Evolutionary conservation across 2,113 vertebrate species (phyloP).

Genomic region (Morone saxatilis): DNA sequence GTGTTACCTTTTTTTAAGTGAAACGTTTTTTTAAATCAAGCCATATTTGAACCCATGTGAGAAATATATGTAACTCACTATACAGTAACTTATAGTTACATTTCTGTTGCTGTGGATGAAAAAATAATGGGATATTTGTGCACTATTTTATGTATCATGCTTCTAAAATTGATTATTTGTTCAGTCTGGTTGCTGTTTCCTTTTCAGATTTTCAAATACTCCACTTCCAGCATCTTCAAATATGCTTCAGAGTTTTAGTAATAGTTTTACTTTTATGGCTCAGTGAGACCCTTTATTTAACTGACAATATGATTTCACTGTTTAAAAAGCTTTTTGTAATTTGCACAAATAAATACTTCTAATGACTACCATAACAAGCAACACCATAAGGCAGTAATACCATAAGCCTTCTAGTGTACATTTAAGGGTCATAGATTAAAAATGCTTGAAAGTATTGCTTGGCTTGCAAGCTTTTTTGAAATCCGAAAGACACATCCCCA

Average conservation of each 20-base stretch:
- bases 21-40: neutral
- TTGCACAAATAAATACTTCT: neutral
- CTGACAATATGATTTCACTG: neutral
- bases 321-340: neutral
- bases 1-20: no score
- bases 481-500: constrained; percentile 36
- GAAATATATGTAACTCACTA: neutral
- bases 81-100: neutral
- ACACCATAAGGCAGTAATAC: neutral
- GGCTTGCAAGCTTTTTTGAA: constrained; percentile 16
- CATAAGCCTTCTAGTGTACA: neutral
- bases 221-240: neutral
- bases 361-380: neutral
- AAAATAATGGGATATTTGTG: neutral
- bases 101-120: neutral
- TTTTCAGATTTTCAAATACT: neutral
- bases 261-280: neutral
- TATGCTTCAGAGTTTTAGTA: neutral
- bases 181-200: neutral
- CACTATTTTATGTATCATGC: neutral
- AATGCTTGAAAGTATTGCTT: neutral
- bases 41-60: neutral
- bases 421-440: constrained; percentile 14
- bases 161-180: neutral
- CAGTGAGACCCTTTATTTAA: constrained; percentile 3